Percentiles rank a stretch among this genome's conserved stretches.
Conservation (phyloP, 37 sponge, comb jelly and placozoan genomes). For the Corticium candelabrum region DNA sequence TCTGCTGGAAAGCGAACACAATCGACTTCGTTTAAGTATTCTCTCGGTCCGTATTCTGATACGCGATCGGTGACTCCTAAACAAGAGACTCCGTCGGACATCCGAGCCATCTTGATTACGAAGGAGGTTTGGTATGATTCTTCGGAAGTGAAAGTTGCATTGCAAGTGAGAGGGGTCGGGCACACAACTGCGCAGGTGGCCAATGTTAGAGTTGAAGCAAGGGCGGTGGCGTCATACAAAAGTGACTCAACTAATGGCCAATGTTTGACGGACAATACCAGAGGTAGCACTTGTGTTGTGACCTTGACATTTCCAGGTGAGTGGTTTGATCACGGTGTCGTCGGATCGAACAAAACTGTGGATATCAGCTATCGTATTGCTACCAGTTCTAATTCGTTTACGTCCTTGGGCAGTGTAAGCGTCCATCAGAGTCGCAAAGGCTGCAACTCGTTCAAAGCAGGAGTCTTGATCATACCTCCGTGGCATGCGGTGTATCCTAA, state of each 20-base stretch:
- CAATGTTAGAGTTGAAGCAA: background rate
- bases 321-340: background rate
- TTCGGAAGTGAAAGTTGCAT: background rate
- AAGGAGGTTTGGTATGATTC: conserved; percentile 2
- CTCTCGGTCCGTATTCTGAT: background rate
- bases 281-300: background rate
- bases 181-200: background rate
- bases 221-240: background rate
- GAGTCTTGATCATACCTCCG: background rate
- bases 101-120: background rate
- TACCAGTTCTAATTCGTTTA: background rate
- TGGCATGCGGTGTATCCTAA: background rate
- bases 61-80: background rate
- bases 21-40: background rate
- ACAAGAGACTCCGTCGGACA: background rate
- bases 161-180: background rate
- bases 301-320: background rate
- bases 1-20: background rate
- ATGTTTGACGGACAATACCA: background rate
- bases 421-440: background rate
- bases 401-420: background rate
- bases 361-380: background rate
- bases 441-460: background rate
- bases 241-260: background rate
- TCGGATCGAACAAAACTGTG: background rate